phyloP scores from a whole-genome alignment of 2,888 invertebrate species.

The Macrosiphum euphorbiae region DNA sequence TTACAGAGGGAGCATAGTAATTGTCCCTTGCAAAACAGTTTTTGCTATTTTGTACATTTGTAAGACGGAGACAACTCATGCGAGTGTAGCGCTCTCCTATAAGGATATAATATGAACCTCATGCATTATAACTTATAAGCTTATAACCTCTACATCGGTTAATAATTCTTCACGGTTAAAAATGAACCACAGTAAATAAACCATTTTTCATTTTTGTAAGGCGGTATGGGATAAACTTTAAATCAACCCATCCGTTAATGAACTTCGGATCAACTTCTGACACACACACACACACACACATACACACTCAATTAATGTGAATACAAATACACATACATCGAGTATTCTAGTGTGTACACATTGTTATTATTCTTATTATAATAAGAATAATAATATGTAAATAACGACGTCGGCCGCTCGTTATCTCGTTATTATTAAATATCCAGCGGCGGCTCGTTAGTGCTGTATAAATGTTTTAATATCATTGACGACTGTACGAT shows the following conservation, averaged over 20 bases:
- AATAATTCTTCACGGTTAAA: neutral
- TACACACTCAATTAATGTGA: too few species aligned
- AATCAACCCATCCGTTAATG: neutral
- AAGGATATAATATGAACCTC: neutral
- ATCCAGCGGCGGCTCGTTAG: slow-evolving; percentile 55
- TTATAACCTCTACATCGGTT: too few species aligned
- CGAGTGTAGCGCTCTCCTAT: neutral
- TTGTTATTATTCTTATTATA: neutral
- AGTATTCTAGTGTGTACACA: neutral
- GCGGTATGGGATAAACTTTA: neutral
- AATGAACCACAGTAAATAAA: neutral
- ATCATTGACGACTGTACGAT: slow-evolving; percentile 22
- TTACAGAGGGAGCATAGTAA: too few species aligned
- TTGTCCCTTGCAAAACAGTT: too few species aligned
- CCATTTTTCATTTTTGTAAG: neutral
- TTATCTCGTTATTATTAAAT: slow-evolving; percentile 29
- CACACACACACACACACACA: neutral
- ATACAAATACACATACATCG: neutral
- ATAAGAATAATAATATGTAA: slow-evolving; percentile 10
- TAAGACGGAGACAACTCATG: too few species aligned
- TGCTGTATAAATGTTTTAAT: neutral
- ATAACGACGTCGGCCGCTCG: slow-evolving; percentile 21
- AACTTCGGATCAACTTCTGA: neutral
- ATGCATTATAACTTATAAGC: neutral
- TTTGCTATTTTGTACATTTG: too few species aligned